Conservation (phyloP, 2,888 invertebrate genomes). For the Apantesis nais region DNA sequence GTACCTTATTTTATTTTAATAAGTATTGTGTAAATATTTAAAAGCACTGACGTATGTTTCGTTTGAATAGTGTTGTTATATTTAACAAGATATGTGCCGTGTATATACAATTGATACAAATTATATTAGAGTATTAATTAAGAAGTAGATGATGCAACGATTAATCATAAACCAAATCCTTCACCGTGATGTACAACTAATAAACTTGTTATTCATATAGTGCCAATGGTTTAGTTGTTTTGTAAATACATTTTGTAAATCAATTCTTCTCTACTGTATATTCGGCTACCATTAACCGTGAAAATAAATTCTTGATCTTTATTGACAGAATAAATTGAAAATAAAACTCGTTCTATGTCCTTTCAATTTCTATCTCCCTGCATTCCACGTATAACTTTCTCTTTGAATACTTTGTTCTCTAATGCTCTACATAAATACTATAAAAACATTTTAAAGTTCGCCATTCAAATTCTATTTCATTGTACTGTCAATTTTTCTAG, state of each 20-base stretch:
- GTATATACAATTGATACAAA: constrained; percentile 80
- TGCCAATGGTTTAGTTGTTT: constrained; percentile 71
- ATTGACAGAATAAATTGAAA: constrained; percentile 12
- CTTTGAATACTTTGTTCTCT: neutral
- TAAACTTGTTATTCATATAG: constrained; percentile 63
- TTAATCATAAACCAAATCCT: constrained; percentile 73
- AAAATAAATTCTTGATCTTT: constrained; percentile 7
- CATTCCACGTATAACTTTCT: constrained; percentile 1
- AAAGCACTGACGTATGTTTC: constrained; percentile 70
- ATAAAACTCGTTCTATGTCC: neutral
- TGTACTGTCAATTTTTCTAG: neutral
- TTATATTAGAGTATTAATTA: constrained; percentile 53
- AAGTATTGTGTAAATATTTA: constrained; percentile 76
- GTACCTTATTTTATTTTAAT: constrained; percentile 65
- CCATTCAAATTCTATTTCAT: neutral
- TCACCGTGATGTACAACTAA: constrained; percentile 81
- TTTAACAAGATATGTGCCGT: constrained; percentile 79
- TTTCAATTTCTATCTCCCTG: neutral
- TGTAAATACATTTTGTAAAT: constrained; percentile 50
- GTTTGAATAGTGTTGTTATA: constrained; percentile 65
- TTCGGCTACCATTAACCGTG: constrained; percentile 3
- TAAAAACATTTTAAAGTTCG: neutral
- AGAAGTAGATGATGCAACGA: constrained; percentile 54
- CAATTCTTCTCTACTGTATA: constrained; percentile 19
- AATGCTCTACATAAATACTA: neutral